phyloP scores from a whole-genome alignment of 2,113 vertebrate genomes.

The Amblyopsis rosae region DNA sequence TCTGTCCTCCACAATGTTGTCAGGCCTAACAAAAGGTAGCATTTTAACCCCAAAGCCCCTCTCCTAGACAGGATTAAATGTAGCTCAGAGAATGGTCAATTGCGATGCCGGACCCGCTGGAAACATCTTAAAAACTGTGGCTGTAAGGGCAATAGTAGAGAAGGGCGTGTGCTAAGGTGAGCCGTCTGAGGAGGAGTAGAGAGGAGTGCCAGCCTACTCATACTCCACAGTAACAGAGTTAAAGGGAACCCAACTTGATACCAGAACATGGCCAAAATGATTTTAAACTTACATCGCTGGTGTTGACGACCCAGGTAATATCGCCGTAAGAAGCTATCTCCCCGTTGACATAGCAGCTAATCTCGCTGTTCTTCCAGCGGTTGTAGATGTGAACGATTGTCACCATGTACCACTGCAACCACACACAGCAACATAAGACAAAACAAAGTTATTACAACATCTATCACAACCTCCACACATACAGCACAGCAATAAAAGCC shows the following conservation, averaged over 20 bases:
- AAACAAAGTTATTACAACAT: background rate
- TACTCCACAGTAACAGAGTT: background rate
- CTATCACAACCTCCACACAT: background rate
- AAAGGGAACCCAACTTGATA: background rate
- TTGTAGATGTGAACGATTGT: slow-evolving; percentile 95
- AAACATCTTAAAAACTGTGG: no score
- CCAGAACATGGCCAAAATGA: background rate
- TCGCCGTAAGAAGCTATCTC: slow-evolving; percentile 95
- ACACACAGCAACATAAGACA: slow-evolving; percentile 10
- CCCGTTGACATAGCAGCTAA: slow-evolving; percentile 95
- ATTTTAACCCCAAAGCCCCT: slow-evolving; percentile 7
- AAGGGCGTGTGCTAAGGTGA: no score
- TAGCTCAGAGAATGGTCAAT: background rate
- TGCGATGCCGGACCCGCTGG: no score
- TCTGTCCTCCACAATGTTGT: background rate
- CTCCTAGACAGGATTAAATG: slow-evolving; percentile 19
- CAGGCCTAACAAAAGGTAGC: slow-evolving; percentile 20
- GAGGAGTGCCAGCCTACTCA: no score
- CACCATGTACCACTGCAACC: slow-evolving; percentile 97
- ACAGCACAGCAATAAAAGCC: slow-evolving; percentile 13
- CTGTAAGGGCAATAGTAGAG: no score
- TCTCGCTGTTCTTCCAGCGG: slow-evolving; percentile 98
- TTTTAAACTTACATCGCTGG: slow-evolving; percentile 88
- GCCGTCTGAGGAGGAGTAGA: no score
- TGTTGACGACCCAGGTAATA: slow-evolving; percentile 97